phyloP scores from a whole-genome alignment of 2,113 vertebrate genomes.

The Rhynchopsitta pachyrhyncha region DNA sequence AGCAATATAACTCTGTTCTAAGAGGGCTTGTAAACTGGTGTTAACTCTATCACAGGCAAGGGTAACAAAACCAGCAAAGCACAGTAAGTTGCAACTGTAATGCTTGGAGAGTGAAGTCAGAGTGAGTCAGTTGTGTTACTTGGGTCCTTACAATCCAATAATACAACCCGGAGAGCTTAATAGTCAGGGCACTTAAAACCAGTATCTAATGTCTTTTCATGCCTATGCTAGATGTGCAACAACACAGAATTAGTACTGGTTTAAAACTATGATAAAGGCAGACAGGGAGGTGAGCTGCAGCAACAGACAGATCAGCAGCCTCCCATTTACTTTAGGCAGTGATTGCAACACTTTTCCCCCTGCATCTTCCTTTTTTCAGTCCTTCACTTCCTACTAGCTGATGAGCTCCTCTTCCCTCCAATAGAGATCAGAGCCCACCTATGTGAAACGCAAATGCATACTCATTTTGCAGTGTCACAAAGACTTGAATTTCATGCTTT shows the following conservation, averaged over 20 bases:
- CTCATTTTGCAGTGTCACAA: background rate
- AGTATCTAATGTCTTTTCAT: background rate
- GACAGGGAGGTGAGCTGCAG: background rate
- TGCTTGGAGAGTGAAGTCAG: background rate
- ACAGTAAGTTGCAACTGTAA: background rate
- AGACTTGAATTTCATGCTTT: background rate
- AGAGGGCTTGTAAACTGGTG: background rate
- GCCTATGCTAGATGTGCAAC: background rate
- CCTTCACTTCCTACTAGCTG: background rate
- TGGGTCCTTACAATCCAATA: background rate
- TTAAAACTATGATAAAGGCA: background rate
- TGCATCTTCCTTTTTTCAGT: background rate
- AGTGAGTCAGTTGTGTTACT: background rate
- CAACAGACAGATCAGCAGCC: background rate
- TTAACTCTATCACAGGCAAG: background rate
- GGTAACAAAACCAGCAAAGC: background rate
- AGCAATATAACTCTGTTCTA: background rate
- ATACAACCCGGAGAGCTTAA: background rate
- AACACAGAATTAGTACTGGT: background rate
- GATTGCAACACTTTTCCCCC: background rate
- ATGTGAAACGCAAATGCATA: background rate
- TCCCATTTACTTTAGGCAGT: background rate
- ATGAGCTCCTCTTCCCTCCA: background rate
- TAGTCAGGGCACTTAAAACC: background rate
- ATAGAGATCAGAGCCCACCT: background rate